Base-by-base conservation (phyloP, 2,113 vertebrate species). In the Drymodes brunneopygia region DNA sequence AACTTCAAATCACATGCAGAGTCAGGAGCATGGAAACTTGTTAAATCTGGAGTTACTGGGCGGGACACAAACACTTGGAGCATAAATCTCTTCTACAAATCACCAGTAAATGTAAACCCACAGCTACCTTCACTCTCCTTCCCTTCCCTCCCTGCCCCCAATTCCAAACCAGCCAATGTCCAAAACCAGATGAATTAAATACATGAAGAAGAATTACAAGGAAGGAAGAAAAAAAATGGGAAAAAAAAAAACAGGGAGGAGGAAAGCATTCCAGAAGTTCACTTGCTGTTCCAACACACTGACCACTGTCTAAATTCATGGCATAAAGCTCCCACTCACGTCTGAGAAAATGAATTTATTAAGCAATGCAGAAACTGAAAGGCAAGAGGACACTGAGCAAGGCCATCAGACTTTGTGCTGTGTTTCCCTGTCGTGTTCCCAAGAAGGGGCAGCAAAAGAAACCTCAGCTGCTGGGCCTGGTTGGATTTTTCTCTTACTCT, bases 311-410 rank as follows among this genome's bases (percentile, higher is more conserved):
- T 77, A 47, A 79, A 66, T n/a, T 80, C 65, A 23, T 3, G 67
- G 35, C 70, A 81, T n/a, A 78, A 91, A 77, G 60, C 65, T 58
- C 77, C 57, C 58, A 57, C 60, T 83, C 35, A 16, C 3, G 3
- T 24, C 67, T 50, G 81, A 81, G 92, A 83, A 96, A 96, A 91
- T 36, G 33, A 78, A 95, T 95, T 85, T 94, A 69, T 67, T 86
- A 94, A 92, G 83, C 69, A 87, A 61, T 58, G 58, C 21, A 66
- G 50, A 90, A 42, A 57, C 20, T 51, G 83, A 91, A 82, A 94
- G 57, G 35, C 56, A 88, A 83, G 81, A 83, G 6, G n/a, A 60
- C 5, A 15, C 50, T 86, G 47, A 87, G 77, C 67, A 88, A 95
- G 44, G 87, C 75, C 88, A 86, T 44, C 13, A 33, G 64, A 66